Evolutionary conservation across 2,113 vertebrate species (phyloP).

Genomic region (Hucho hucho): DNA sequence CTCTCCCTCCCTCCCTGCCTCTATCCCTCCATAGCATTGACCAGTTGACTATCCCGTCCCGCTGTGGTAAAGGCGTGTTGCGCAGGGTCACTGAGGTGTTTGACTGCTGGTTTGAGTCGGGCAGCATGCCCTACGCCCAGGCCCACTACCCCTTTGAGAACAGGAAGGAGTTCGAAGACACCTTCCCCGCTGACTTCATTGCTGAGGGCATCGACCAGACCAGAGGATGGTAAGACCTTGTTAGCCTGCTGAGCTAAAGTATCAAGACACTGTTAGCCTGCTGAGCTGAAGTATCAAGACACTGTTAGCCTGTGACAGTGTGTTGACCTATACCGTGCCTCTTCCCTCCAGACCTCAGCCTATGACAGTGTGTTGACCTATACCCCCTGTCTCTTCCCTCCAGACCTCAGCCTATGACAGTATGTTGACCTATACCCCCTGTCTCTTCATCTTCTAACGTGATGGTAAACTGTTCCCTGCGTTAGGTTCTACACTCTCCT

Average conservation of each 20-base stretch:
- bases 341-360: too few relatives aligned
- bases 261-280: too few relatives aligned
- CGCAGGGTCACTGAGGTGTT: constrained; percentile 88
- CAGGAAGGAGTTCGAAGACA: constrained; percentile 87
- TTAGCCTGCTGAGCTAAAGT: too few relatives aligned
- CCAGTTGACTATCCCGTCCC: constrained; percentile 82
- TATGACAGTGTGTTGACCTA: too few relatives aligned
- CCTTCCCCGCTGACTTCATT: constrained; percentile 96
- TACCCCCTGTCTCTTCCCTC: too few relatives aligned
- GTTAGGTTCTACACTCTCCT: constrained; percentile 95
- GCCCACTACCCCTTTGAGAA: constrained; percentile 96
- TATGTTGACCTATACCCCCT: too few relatives aligned
- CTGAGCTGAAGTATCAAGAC: too few relatives aligned
- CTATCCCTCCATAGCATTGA: constrained; percentile 77
- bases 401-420: too few relatives aligned
- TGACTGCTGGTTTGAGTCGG: constrained; percentile 99
- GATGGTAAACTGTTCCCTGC: neutral
- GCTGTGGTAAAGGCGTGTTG: constrained; percentile 81
- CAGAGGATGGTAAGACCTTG: constrained; percentile 84
- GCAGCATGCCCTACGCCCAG: constrained; percentile 98
- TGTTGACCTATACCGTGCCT: too few relatives aligned
- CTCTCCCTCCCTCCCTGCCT: neutral
- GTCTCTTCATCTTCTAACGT: too few relatives aligned
- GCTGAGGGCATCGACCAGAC: constrained; percentile 98
- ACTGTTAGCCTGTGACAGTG: too few relatives aligned